These are phyloP conservation scores for Sebastes itinus DNA, from an alignment of 2,797 vertebrate genomes.

Conservation along the genomic window DNA sequence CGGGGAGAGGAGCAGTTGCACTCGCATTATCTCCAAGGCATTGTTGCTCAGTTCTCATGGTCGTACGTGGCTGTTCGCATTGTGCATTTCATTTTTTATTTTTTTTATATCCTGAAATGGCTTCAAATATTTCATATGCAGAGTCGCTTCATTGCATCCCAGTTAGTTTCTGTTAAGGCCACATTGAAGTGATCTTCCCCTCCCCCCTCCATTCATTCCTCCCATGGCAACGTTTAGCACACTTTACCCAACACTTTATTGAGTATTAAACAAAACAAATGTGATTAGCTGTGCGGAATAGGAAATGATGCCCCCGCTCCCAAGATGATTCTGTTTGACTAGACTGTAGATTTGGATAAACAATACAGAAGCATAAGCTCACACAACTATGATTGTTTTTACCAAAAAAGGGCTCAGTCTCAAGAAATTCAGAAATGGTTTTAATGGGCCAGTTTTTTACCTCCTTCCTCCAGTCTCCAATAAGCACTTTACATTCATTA, in stretches of 20 bases:
- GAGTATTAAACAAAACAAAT: conserved; percentile 27
- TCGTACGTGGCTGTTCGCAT: conserved; percentile 26
- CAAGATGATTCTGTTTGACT: conserved; percentile 12
- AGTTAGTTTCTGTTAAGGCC: conserved; percentile 19
- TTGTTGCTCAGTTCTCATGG: conserved; percentile 48
- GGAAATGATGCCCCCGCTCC: conserved; percentile 1
- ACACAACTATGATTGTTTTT: conserved; percentile 46
- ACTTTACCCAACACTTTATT: conserved; percentile 8
- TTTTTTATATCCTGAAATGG: conserved; percentile 51
- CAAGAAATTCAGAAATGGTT: conserved; percentile 13
- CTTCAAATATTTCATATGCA: conserved; percentile 33
- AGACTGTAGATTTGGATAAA: conserved; percentile 13
- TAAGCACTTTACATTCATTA: conserved; percentile 73
- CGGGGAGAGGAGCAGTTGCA: conserved; percentile 54
- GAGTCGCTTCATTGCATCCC: conserved; percentile 46
- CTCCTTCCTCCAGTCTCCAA: conserved; percentile 41
- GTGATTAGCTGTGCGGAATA: conserved; percentile 11
- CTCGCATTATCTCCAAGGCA: conserved; percentile 61
- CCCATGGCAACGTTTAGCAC: conserved; percentile 13
- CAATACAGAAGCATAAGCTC: neutral
- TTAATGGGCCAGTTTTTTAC: conserved; percentile 25
- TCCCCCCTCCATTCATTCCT: neutral
- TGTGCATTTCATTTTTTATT: conserved; percentile 50
- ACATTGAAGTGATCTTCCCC: conserved; percentile 3
- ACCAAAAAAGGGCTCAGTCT: conserved; percentile 54